Conservation (phyloP, 2,113 vertebrate genomes). For the Megalops atlanticus region DNA sequence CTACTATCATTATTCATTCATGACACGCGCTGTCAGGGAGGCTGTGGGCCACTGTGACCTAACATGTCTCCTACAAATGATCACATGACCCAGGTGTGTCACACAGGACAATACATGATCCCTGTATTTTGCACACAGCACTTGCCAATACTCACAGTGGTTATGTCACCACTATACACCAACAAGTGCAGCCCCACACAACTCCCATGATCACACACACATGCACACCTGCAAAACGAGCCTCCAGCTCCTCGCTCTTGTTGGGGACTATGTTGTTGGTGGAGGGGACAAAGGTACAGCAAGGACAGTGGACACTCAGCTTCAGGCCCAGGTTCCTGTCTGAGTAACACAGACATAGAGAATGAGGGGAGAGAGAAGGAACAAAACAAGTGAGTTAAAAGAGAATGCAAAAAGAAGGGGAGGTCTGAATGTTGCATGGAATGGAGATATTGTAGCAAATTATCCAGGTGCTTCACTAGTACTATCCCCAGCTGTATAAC, state of each 20-base stretch:
- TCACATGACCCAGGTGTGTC: too few species aligned
- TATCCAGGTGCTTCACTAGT: too few species aligned
- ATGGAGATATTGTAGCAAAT: too few species aligned
- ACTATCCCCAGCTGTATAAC: too few species aligned
- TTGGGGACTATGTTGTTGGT: conserved; percentile 97
- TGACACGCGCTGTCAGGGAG: not conserved
- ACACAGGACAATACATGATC: too few species aligned
- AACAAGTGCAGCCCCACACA: not conserved
- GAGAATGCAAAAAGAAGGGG: too few species aligned
- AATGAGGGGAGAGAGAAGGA: not conserved
- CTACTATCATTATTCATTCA: not conserved
- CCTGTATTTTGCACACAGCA: not conserved
- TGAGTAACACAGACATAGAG: conserved; percentile 62
- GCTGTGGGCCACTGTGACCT: not conserved
- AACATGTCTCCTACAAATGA: too few species aligned
- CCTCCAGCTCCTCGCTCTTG: conserved; percentile 95
- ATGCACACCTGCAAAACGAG: conserved; percentile 91
- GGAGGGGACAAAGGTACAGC: conserved; percentile 93
- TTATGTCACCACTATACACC: not conserved
- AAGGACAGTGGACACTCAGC: conserved; percentile 95
- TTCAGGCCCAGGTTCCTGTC: conserved; percentile 95
- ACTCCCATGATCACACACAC: too few species aligned
- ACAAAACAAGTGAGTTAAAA: too few species aligned
- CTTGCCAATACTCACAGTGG: not conserved
- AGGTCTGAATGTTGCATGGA: too few species aligned